Evolutionary conservation across 2,113 vertebrate species (phyloP).

Genomic region (Mesitornis unicolor): DNA sequence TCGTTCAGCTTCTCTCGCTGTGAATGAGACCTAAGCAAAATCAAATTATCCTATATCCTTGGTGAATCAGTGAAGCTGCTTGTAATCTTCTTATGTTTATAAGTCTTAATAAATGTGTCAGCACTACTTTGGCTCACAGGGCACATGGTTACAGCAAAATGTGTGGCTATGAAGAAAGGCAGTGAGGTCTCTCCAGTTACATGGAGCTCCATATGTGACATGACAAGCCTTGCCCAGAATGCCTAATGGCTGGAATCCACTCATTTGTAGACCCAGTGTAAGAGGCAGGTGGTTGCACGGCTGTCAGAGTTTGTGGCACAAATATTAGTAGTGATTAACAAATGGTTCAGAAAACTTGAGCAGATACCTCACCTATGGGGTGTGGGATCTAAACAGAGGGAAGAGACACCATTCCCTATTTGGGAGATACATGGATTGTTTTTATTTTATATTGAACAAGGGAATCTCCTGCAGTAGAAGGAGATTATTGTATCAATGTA

Average conservation of each 20-base stretch:
- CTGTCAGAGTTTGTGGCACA: not conserved
- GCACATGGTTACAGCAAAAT: not conserved
- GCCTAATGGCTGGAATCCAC: fast-evolving
- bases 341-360: not conserved
- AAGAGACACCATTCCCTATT: not conserved
- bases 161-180: not conserved
- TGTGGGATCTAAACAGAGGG: not conserved
- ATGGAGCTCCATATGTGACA: fast-evolving
- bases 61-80: not conserved
- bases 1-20: fast-evolving
- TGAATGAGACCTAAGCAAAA: not conserved
- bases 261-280: not conserved
- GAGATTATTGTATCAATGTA: not conserved
- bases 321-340: not conserved
- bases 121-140: not conserved
- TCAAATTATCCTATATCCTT: not conserved
- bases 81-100: not conserved
- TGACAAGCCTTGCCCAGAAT: not conserved
- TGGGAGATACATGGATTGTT: not conserved
- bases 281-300: fast-evolving
- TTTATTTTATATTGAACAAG: not conserved
- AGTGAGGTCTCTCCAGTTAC: not conserved
- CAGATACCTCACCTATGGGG: not conserved
- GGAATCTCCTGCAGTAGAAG: not conserved
- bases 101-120: not conserved